Base-by-base conservation (phyloP, 2,888 invertebrate species). In the Ormyrus nitidulus region DNA sequence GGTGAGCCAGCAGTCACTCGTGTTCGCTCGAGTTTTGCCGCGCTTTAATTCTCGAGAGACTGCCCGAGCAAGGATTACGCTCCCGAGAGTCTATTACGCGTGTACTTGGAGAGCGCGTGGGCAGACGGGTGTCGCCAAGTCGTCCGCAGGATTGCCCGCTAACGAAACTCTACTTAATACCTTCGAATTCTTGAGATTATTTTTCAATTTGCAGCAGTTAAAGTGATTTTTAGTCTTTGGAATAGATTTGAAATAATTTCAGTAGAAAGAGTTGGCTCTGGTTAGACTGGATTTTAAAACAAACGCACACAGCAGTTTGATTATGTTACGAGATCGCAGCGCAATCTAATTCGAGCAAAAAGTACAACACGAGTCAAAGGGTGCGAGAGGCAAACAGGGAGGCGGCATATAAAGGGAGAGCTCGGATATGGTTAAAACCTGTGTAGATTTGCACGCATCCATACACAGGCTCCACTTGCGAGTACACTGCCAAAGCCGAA, bases 1-100 rank as follows among this genome's bases (percentile, higher is more conserved):
- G 51, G 69, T 66, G 62, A 48, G 64, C 81, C 83, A 84, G 83
- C 83, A 85, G 83, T 84, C 85, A 84, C 84, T 87, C 85, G 85
- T 86, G 84, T 85, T 87, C 19, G 11, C 1, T 85, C 46, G n/a
- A 44, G 9, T 8, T 68, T 6, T 68, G n/a, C 54, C 54, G 54
- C 68, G 68, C 72, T 72, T 72, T 72, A 72, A 72, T 72, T 72
- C 72, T 48, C n/a, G 72, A 46, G 72, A 71, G 62, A 62, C 44
- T 34, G n/a, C 59, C 51, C 56, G 11, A n/a, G n/a, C 53, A n/a
- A 10, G 72, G 73, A 73, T 65, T 65, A 65, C 48, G 66, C 51
- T 59, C 51, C 51, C 59, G 19, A 48, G 65, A 49, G 61, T 66
- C 44, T 65, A 75, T 54, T 64, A 54, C 48, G 46, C 19, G 64